phyloP scores from a whole-genome alignment of 2,888 invertebrate genomes.

The Pyrrhia umbra region DNA sequence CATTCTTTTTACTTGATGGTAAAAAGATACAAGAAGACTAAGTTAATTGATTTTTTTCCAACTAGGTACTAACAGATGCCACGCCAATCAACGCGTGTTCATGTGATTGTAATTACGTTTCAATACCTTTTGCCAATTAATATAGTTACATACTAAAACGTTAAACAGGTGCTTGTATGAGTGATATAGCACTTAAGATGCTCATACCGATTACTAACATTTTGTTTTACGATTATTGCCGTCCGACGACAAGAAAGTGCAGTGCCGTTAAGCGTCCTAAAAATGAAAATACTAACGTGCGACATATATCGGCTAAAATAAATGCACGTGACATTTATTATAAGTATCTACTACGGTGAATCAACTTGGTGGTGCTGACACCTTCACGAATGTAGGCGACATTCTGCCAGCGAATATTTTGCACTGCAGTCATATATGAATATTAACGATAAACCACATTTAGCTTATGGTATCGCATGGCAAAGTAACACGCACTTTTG shows the following conservation, averaged over 20 bases:
- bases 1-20: background rate
- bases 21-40: background rate
- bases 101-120: conserved; percentile 26
- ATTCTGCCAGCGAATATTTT: conserved; percentile 35
- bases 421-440: conserved; percentile 30
- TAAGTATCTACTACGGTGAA: conserved; percentile 48
- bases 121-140: conserved; percentile 25
- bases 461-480: background rate
- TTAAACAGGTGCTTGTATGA: conserved; percentile 15
- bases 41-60: conserved; percentile 15
- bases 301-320: conserved; percentile 59
- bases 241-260: conserved; percentile 73
- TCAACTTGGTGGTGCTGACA: conserved; percentile 31
- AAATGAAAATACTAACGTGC: conserved; percentile 58
- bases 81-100: conserved; percentile 26
- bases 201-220: conserved; percentile 10
- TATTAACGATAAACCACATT: conserved; percentile 5
- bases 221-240: conserved; percentile 62
- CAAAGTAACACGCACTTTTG: conserved; percentile 5
- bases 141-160: conserved; percentile 18
- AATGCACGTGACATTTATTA: conserved; percentile 55
- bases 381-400: conserved; percentile 36
- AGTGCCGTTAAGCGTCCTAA: conserved; percentile 77
- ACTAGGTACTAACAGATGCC: conserved; percentile 19
- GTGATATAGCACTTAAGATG: conserved; percentile 1